Evolutionary conservation across 1,140 invertebrate species (phyloP), one percentile per base, ranked within the genome.

Genomic region (Caerostris extrusa): DNA sequence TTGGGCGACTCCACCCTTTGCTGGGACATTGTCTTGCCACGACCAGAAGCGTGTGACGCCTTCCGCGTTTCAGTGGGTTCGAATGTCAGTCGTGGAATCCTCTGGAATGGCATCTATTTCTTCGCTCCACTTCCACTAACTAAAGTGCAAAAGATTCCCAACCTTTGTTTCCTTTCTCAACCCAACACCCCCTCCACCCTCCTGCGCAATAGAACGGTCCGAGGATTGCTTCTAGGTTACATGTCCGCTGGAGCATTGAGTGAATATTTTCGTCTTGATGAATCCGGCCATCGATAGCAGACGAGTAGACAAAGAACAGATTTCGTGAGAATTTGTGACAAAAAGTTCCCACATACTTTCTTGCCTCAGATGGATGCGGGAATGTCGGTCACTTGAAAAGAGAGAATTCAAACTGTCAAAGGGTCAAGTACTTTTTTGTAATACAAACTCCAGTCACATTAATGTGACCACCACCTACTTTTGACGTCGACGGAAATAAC

Each of bases 41-140:
- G 60, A 7, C 57, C 82, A 85, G 55, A 56, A 58, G 17, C 77
- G 77, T 55, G 77, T 81, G 19, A 85, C 82, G 55, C 56, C 82
- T 87, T 87, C 85, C 85, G 85, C 60, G 85, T 67, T 87, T 64
- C 58, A 87, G 85, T 64, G 85, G 34, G n/a, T 61, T 87, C 58
- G 56, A 60, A 87, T 87, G 56, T 57, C 58, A 34, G 7, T n/a
- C 7, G 55, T n/a, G 57, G 85, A 60, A 87, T 87, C 85, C 53
- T 60, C 58, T 50, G 60, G 60, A 87, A 61, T 64, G 85, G 85
- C 19, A 60, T 87, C 58, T 50, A 50, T 60, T 61, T 87, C 58
- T 19, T 34, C 85, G 85, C 85, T 87, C 85, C 85, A 87, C 34
- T 87, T 81, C 91, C 55, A 50, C 34, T 53, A 60, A 53, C 19